Conservation (phyloP, 2,888 invertebrate genomes). For the Cataglyphis livida region DNA sequence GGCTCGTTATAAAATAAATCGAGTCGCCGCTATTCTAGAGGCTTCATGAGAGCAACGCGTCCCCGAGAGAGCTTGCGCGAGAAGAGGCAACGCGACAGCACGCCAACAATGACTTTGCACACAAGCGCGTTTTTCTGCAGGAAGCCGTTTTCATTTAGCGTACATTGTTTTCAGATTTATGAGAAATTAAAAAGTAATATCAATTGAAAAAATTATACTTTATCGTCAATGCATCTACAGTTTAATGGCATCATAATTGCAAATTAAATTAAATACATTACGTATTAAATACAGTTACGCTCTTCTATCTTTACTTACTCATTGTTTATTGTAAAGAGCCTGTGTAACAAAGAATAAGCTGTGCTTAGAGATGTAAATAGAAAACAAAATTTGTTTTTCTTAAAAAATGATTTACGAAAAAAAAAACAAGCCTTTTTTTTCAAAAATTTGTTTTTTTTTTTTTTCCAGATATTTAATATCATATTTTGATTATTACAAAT, state of each 20-base stretch:
- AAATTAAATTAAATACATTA: not conserved
- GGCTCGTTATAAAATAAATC: slow-evolving; percentile 41
- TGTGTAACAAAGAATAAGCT: not conserved
- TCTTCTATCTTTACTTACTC: not conserved
- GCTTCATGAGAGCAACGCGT: slow-evolving; percentile 43
- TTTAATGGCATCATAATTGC: not conserved
- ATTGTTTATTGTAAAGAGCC: not conserved
- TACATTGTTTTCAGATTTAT: slow-evolving; percentile 11
- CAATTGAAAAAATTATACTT: slow-evolving; percentile 1
- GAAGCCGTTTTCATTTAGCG: slow-evolving; percentile 16
- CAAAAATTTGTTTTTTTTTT: no score
- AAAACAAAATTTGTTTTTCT: no score
- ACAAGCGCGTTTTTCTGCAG: slow-evolving; percentile 40
- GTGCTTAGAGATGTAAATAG: not conserved
- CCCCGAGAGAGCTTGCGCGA: slow-evolving; percentile 27
- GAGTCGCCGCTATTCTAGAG: slow-evolving; percentile 23
- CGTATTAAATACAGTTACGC: no score
- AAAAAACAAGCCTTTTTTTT: no score
- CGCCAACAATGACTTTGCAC: slow-evolving; percentile 27
- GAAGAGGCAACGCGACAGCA: slow-evolving; percentile 9
- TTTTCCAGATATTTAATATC: no score
- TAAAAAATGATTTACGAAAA: no score
- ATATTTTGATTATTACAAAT: no score
- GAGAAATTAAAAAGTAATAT: slow-evolving; percentile 2
- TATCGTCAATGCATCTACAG: not conserved